Conservation (phyloP, 1,140 invertebrate genomes). For the Rhyacophila brunnea region DNA sequence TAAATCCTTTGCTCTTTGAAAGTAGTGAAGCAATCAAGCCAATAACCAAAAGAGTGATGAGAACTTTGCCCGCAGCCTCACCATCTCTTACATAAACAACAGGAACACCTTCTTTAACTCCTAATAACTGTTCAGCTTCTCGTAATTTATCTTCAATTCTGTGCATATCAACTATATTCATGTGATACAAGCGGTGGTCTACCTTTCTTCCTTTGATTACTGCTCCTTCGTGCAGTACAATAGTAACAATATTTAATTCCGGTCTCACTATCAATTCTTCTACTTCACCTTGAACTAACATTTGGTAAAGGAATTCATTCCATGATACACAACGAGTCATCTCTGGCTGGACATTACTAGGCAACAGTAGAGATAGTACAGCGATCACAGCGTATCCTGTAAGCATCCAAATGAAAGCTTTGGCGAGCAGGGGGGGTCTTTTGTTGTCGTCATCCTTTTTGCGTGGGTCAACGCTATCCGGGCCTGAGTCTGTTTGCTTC, state of each 20-base stretch:
- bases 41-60: constrained; percentile 67
- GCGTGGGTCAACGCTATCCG: constrained; percentile 35
- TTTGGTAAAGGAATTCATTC: constrained; percentile 93
- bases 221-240: constrained; percentile 81
- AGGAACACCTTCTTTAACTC: constrained; percentile 78
- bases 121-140: constrained; percentile 74
- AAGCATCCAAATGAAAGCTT: constrained; percentile 74
- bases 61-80: constrained; percentile 68
- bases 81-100: constrained; percentile 79
- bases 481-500: not conserved
- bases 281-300: constrained; percentile 91
- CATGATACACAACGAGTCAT: constrained; percentile 75
- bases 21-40: constrained; percentile 68
- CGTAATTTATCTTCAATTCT: constrained; percentile 87
- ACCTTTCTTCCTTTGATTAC: constrained; percentile 77
- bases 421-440: constrained; percentile 66
- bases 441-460: constrained; percentile 58
- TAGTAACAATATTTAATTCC: constrained; percentile 78
- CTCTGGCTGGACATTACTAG: constrained; percentile 70
- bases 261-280: constrained; percentile 83
- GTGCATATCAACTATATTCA: constrained; percentile 79
- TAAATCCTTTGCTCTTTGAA: constrained; percentile 65
- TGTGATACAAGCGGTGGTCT: constrained; percentile 69
- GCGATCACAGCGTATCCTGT: constrained; percentile 71
- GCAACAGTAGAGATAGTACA: constrained; percentile 67